phyloP scores from a whole-genome alignment of 2,888 invertebrate genomes.

The Netelia virgata region DNA sequence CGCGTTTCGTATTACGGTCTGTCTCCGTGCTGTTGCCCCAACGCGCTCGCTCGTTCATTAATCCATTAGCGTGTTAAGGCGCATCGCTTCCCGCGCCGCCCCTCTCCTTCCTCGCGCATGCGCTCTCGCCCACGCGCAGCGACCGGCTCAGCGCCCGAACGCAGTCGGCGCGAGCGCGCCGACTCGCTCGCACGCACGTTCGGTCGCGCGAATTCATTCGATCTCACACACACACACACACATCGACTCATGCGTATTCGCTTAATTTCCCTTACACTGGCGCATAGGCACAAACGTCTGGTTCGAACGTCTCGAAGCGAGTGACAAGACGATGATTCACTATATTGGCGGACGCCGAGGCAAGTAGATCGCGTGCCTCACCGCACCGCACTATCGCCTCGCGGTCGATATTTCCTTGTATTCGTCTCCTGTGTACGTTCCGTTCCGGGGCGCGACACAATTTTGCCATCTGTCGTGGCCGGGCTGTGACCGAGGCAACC shows the following conservation, averaged over 20 bases:
- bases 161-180: neutral
- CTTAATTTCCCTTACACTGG: too few species aligned
- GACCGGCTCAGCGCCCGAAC: neutral
- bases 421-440: conserved; percentile 36
- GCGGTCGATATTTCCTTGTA: conserved; percentile 48
- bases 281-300: too few species aligned
- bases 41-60: conserved; percentile 32
- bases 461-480: conserved; percentile 48
- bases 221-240: too few species aligned
- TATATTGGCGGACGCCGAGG: too few species aligned
- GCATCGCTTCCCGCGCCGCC: neutral
- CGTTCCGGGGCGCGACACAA: conserved; percentile 55
- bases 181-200: neutral
- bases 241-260: too few species aligned
- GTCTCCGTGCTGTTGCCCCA: neutral
- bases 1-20: neutral
- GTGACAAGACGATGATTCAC: too few species aligned
- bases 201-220: too few species aligned
- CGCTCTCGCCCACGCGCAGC: neutral
- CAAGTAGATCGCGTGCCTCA: neutral
- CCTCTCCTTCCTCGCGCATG: neutral
- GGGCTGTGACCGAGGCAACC: neutral
- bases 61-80: conserved; percentile 47
- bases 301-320: too few species aligned
- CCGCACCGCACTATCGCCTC: conserved; percentile 9